phyloP scores from a whole-genome alignment of 2,797 vertebrate genomes.

The Acanthopagrus latus region DNA sequence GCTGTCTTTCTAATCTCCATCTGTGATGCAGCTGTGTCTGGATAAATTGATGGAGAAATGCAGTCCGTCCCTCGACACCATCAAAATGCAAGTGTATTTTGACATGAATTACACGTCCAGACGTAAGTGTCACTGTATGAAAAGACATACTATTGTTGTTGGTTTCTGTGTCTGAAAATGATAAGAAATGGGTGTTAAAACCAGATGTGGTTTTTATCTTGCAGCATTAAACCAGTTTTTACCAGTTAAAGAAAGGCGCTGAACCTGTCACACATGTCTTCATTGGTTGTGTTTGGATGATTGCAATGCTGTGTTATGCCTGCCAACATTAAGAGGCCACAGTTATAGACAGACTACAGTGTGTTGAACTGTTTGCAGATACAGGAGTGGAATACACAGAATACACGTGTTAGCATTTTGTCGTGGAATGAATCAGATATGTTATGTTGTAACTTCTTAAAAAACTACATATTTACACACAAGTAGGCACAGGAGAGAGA shows the following conservation, averaged over 20 bases:
- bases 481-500: no score
- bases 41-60: constrained; percentile 86
- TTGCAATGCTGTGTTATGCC: no score
- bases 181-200: background rate
- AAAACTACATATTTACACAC: background rate
- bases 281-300: no score
- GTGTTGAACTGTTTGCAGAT: no score
- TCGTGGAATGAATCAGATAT: no score
- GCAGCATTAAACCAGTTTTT: background rate
- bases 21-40: constrained; percentile 87
- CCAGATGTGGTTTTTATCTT: background rate
- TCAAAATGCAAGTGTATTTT: constrained; percentile 97
- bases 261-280: no score
- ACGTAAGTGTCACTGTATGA: constrained; percentile 80
- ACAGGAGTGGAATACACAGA: no score
- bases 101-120: constrained; percentile 90
- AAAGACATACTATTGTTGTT: background rate
- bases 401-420: no score
- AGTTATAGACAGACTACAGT: no score
- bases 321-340: no score
- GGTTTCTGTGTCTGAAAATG: background rate
- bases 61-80: constrained; percentile 91
- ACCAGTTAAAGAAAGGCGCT: no score
- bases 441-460: background rate
- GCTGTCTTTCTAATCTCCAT: constrained; percentile 10